Base-by-base conservation (phyloP, 2,113 vertebrate genomes). In the Accipiter virgatus region DNA sequence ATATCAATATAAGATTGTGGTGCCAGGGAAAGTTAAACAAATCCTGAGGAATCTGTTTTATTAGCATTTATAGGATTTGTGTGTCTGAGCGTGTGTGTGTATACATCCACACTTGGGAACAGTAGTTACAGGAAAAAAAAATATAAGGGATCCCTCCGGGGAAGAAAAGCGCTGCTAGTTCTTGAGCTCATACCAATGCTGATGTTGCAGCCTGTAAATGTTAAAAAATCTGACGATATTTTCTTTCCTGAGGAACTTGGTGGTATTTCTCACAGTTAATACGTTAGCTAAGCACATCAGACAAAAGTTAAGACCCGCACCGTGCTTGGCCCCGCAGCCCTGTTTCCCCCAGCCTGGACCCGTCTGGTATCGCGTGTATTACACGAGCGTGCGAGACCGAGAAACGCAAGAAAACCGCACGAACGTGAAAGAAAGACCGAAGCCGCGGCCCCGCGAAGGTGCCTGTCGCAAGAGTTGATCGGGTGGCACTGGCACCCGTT, bases 31-130 rank as follows among this genome's bases (percentile, higher is more conserved):
- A 97, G 93, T 80, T 52, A 82, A 96, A 94, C 95, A 97, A 95
- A 96, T 82, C 95, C 91, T 1, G 84, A 88, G 79, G 93, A 97
- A 95, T 96, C 95, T 95, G 94, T 86, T 97, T 97, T 97, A 95
- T 95, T 94, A 80, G 91, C 89, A 34, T 94, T 95, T 95, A 92
- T 70, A 34, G 96, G 94, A 95, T 96, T 97, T 95, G 92, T 93
- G 87, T 95, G 86, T 27, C 86, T 16, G 90, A 95, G 94, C 66
- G 47, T 80, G 90, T 65, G 72, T 88, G 88, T 89, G 91, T 96
- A 58, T 48, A 88, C 68, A 71, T 63, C 88, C 80, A 92, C 96
- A 1, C 94, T 91, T 56, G 94, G 95, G 91, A 97, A 91, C 92
- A 4, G 94, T 75, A 91, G 92, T 96, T 95, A 93, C 56, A 40